Evolutionary conservation across 2,113 vertebrate species (phyloP).

Genomic region (Alces alces): DNA sequence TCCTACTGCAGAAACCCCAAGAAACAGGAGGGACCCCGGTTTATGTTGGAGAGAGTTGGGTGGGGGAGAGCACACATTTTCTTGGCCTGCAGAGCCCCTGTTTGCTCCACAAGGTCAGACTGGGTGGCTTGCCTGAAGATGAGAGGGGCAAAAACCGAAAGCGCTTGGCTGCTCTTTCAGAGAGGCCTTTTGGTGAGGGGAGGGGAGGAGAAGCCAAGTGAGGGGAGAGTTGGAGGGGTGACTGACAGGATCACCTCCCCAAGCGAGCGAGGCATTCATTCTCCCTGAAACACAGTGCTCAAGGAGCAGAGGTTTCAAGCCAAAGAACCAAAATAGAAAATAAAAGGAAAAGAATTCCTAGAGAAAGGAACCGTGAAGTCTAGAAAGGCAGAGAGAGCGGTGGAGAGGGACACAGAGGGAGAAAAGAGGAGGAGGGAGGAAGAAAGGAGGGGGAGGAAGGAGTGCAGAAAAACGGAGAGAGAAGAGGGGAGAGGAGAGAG

Average conservation of each 20-base stretch:
- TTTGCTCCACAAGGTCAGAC: not conserved
- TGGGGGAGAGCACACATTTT: not conserved
- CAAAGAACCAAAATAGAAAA: not conserved
- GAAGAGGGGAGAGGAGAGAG: not conserved
- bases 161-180: not conserved
- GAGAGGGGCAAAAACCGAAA: constrained; percentile 21
- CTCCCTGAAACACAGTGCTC: not conserved
- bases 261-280: not conserved
- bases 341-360: not conserved
- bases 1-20: not conserved
- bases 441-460: not conserved
- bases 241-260: not conserved
- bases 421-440: not conserved
- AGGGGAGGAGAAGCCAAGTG: not conserved
- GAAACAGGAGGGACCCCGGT: not conserved
- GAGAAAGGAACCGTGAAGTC: not conserved
- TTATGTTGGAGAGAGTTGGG: not conserved
- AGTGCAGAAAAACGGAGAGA: not conserved
- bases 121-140: not conserved
- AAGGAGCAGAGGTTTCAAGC: not conserved
- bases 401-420: not conserved
- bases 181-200: not conserved
- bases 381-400: not conserved
- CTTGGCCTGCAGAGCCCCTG: not conserved
- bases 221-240: not conserved